Evolutionary conservation across 2,797 vertebrate species (phyloP).

Genomic region (Podarcis lilfordi): DNA sequence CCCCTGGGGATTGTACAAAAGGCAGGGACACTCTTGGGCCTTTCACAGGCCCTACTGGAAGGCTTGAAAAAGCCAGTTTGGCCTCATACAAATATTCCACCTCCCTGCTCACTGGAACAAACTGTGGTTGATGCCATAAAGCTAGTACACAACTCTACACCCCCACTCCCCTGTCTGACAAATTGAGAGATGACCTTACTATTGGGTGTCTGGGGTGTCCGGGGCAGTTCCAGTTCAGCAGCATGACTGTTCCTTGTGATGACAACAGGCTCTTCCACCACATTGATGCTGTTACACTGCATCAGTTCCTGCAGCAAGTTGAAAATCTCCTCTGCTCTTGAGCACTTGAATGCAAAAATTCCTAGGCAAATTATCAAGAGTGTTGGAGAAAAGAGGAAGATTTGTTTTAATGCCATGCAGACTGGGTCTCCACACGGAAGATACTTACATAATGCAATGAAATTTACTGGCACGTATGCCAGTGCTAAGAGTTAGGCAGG

Average conservation of each 20-base stretch:
- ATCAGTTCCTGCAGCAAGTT: conserved; percentile 98
- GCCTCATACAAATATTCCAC: neutral
- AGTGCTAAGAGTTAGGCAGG: accelerated
- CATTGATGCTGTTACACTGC: conserved; percentile 98
- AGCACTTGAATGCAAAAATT: conserved; percentile 99
- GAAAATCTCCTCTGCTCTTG: conserved; percentile 97
- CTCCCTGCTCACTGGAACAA: neutral
- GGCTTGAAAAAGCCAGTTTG: neutral
- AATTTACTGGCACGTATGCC: neutral
- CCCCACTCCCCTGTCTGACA: neutral
- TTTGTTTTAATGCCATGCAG: accelerated
- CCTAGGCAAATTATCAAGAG: conserved; percentile 73
- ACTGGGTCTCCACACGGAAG: accelerated
- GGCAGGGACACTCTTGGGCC: neutral
- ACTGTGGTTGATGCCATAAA: neutral
- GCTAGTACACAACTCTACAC: neutral
- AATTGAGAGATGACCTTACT: conserved; percentile 75
- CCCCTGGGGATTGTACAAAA: neutral
- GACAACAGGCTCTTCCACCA: conserved; percentile 94
- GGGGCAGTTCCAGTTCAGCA: conserved; percentile 86
- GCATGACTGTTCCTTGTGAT: conserved; percentile 89
- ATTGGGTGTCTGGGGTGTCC: conserved; percentile 86
- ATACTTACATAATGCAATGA: neutral
- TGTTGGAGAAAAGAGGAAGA: neutral
- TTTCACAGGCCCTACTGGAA: neutral